Percentiles rank a stretch among this genome's conserved stretches.
These are phyloP conservation scores for Linnaemya vulpina DNA, from an alignment of 2,888 invertebrate genomes.

Conservation along the genomic window DNA sequence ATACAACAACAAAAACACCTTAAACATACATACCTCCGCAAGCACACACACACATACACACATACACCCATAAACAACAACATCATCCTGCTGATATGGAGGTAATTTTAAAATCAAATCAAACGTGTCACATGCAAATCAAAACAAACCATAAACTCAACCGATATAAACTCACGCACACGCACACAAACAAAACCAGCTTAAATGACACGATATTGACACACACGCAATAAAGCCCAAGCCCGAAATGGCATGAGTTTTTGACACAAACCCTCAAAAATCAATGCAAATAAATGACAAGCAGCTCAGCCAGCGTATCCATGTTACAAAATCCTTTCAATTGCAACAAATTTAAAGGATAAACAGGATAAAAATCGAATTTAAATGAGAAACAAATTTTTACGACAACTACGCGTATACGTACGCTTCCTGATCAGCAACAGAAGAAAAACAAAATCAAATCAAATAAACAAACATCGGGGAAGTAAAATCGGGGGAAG, in stretches of 20 bases:
- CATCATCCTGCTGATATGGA: slow-evolving; percentile 73
- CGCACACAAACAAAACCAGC: slow-evolving; percentile 1
- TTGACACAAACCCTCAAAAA: slow-evolving; percentile 67
- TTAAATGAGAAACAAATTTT: slow-evolving; percentile 81
- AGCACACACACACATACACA: too few relatives aligned
- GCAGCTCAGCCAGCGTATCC: slow-evolving; percentile 54
- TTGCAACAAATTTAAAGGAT: slow-evolving; percentile 81
- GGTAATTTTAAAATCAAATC: slow-evolving; percentile 82
- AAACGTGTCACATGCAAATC: slow-evolving; percentile 74
- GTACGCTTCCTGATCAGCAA: neutral
- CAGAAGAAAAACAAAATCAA: slow-evolving; percentile 39
- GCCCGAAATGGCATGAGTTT: neutral
- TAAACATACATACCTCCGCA: too few relatives aligned
- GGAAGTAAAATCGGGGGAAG: slow-evolving; percentile 50
- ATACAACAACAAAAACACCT: slow-evolving; percentile 21
- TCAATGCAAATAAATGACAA: slow-evolving; percentile 50
- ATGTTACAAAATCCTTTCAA: slow-evolving; percentile 79
- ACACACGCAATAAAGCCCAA: slow-evolving; percentile 43
- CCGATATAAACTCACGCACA: slow-evolving; percentile 6
- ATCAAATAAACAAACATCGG: slow-evolving; percentile 73
- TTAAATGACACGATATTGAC: neutral
- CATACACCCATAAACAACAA: slow-evolving; percentile 26
- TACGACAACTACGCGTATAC: slow-evolving; percentile 56
- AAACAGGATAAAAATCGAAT: slow-evolving; percentile 82
- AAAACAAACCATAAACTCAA: slow-evolving; percentile 61